Percentiles rank a stretch among this genome's conserved stretches.
These are phyloP conservation scores for Lutjanus argentimaculatus DNA, from an alignment of 2,797 vertebrate genomes.

Conservation along the genomic window DNA sequence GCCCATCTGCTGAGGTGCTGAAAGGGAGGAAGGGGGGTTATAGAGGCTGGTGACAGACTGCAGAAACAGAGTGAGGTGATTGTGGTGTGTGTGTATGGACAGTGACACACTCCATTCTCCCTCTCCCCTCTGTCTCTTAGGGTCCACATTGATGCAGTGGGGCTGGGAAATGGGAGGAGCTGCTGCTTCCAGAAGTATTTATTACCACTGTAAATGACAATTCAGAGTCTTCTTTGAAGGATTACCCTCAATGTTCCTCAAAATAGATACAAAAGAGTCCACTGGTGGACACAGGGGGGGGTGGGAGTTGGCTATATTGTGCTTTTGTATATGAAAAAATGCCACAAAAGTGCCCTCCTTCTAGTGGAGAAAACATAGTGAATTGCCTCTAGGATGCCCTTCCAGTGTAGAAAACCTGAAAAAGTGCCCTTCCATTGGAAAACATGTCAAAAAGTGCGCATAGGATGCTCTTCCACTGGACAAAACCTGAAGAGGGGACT, in stretches of 20 bases:
- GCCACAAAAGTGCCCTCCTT: too few relatives aligned
- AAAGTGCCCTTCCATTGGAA: too few relatives aligned
- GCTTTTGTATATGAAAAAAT: too few relatives aligned
- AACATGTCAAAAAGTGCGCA: too few relatives aligned
- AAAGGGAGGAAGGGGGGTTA: constrained; percentile 43
- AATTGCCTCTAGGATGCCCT: too few relatives aligned
- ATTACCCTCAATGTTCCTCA: neutral
- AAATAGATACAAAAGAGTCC: neutral
- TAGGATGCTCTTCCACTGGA: too few relatives aligned
- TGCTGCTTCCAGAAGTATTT: neutral
- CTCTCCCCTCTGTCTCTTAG: constrained; percentile 12
- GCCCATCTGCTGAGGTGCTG: constrained; percentile 84
- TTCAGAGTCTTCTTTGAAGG: neutral
- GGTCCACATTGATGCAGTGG: constrained; percentile 7
- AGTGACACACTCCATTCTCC: constrained; percentile 46
- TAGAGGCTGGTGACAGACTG: constrained; percentile 47
- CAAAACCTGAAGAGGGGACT: too few relatives aligned
- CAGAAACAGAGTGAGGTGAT: constrained; percentile 26
- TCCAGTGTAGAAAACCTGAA: too few relatives aligned
- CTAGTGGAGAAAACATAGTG: too few relatives aligned
- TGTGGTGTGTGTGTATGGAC: neutral
- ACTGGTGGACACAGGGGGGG: neutral
- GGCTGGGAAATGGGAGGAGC: neutral
- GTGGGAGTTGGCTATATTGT: too few relatives aligned
- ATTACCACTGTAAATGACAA: neutral